A percentile compares a stretch with the other conserved stretches of the same genome.
Conservation (phyloP, 2,113 vertebrate genomes). For the Natator depressus region DNA sequence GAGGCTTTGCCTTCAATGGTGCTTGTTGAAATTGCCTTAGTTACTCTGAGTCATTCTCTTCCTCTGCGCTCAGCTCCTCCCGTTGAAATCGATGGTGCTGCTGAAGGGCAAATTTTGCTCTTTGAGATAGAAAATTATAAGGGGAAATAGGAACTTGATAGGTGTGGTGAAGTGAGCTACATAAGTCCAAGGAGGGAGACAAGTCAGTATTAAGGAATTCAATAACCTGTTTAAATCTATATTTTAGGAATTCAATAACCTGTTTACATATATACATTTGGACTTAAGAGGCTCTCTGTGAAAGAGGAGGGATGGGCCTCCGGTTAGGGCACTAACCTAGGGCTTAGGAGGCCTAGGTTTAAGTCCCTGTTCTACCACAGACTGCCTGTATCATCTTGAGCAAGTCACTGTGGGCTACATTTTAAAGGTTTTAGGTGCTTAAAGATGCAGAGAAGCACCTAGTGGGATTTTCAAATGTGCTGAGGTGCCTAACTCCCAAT, state of each 20-base stretch:
- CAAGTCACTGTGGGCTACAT: background rate
- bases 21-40: fast-evolving
- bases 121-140: background rate
- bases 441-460: background rate
- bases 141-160: background rate
- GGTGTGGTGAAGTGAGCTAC: background rate
- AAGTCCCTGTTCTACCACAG: background rate
- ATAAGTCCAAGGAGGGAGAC: too few species aligned
- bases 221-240: background rate
- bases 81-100: fast-evolving
- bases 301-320: background rate
- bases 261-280: too few species aligned
- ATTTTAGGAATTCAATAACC: background rate
- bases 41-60: fast-evolving
- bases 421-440: background rate
- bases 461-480: background rate
- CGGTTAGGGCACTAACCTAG: background rate
- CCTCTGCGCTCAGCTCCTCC: fast-evolving
- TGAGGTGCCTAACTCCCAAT: background rate
- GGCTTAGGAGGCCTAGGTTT: background rate
- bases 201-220: background rate
- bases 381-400: too few species aligned
- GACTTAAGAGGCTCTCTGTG: background rate
- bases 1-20: background rate
- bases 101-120: background rate